A percentile compares a stretch with the other conserved stretches of the same genome.
Conservation (phyloP, 2,888 invertebrate species). For the Amblyjoppa proteus region DNA sequence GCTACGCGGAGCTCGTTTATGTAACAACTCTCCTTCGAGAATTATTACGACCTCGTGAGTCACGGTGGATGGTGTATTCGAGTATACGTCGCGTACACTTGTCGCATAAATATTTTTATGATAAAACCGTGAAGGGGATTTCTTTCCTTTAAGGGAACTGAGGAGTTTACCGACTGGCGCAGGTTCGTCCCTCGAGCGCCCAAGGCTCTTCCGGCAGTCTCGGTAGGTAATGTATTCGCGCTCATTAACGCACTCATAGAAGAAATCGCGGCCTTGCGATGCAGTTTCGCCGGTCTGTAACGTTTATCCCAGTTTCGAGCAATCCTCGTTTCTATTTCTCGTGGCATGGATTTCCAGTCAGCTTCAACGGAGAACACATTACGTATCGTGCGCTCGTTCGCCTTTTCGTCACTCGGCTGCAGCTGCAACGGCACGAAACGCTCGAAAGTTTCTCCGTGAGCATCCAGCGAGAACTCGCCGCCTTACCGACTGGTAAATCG, state of each 20-base stretch:
- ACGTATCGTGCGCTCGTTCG: slow-evolving; percentile 11
- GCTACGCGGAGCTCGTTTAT: slow-evolving; percentile 34
- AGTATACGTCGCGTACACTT: not conserved
- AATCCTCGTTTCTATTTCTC: slow-evolving; percentile 9
- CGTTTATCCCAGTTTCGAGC: not conserved
- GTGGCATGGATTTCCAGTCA: slow-evolving; percentile 26
- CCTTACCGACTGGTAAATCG: slow-evolving; percentile 38
- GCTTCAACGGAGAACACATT: slow-evolving; percentile 1
- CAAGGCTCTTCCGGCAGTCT: slow-evolving; percentile 19
- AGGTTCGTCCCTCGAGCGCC: not conserved
- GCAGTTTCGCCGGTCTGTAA: slow-evolving; percentile 3
- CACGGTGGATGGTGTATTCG: slow-evolving; percentile 20
- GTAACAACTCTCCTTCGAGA: slow-evolving; percentile 47
- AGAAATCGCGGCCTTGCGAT: slow-evolving; percentile 46
- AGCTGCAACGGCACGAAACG: slow-evolving; percentile 8
- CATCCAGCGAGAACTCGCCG: slow-evolving; percentile 4
- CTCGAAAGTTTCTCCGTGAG: slow-evolving; percentile 52
- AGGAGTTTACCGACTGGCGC: not conserved
- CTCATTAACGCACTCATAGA: slow-evolving; percentile 21
- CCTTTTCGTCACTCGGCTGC: slow-evolving; percentile 30
- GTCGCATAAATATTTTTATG: slow-evolving; percentile 5
- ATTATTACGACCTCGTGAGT: slow-evolving; percentile 47
- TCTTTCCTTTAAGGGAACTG: not conserved
- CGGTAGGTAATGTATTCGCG: slow-evolving; percentile 11
- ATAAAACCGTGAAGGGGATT: slow-evolving; percentile 11